Conservation (phyloP, 1,140 invertebrate species). For the Schmidtea mediterranea region DNA sequence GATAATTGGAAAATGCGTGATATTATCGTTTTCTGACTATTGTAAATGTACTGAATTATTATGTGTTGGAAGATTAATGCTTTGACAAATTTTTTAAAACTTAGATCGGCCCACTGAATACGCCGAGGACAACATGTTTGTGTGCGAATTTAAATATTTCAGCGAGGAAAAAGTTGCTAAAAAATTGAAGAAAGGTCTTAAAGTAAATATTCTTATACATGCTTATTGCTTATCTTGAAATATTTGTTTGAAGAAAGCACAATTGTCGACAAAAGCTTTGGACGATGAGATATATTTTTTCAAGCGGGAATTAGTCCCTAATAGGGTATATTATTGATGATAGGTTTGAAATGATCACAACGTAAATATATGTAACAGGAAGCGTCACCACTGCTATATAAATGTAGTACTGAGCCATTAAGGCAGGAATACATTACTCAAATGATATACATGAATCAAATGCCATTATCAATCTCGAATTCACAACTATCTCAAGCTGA, state of each 20-base stretch:
- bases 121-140: conserved; percentile 59
- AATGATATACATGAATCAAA: conserved; percentile 6
- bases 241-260: conserved; percentile 38
- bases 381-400: neutral
- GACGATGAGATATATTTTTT: conserved; percentile 79
- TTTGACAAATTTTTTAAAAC: conserved; percentile 2
- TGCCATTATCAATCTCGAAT: neutral
- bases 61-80: neutral
- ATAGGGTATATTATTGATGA: too few relatives aligned
- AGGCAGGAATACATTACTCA: neutral
- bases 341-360: too few relatives aligned
- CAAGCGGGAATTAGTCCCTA: conserved; percentile 38
- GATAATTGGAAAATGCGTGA: conserved; percentile 62
- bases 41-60: conserved; percentile 36
- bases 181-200: conserved; percentile 35
- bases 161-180: conserved; percentile 41
- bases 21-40: conserved; percentile 67
- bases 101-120: conserved; percentile 71
- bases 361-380: conserved; percentile 11
- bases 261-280: conserved; percentile 47
- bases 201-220: conserved; percentile 9
- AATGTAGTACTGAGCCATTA: neutral
- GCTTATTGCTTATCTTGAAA: conserved; percentile 7
- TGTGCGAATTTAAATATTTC: conserved; percentile 73
- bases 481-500: neutral